These are phyloP conservation scores for Bagarius yarrelli DNA, from an alignment of 2,113 vertebrate genomes.

Conservation along the genomic window DNA sequence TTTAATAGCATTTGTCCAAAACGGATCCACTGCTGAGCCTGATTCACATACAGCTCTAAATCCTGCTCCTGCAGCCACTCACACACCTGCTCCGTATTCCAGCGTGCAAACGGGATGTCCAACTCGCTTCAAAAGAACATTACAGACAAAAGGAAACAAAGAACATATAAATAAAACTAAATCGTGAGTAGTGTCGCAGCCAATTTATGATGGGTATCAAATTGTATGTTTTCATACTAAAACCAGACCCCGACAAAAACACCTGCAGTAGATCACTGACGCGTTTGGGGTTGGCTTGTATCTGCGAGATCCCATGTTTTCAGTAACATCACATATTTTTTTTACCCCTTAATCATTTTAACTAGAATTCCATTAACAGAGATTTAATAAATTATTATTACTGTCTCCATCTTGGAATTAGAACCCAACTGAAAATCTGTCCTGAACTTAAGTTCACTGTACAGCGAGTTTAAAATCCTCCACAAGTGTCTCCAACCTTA, in stretches of 20 bases:
- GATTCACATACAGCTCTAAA: slow-evolving; percentile 77
- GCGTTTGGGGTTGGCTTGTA: not conserved
- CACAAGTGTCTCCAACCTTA: not conserved
- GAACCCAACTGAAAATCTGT: not conserved
- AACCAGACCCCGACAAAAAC: not conserved
- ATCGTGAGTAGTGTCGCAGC: not conserved
- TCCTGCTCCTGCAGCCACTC: slow-evolving; percentile 91
- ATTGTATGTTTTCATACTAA: not conserved
- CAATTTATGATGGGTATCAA: not conserved
- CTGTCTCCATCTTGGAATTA: not conserved
- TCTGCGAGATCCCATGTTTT: not conserved
- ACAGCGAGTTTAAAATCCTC: not conserved
- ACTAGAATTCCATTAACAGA: not conserved
- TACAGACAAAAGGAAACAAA: not conserved
- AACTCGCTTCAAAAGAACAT: slow-evolving; percentile 67
- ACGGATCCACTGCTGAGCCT: slow-evolving; percentile 84
- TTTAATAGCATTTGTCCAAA: slow-evolving; percentile 90
- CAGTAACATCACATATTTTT: no score
- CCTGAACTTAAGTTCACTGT: not conserved
- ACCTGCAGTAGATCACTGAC: not conserved
- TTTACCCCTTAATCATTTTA: not conserved
- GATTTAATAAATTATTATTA: not conserved
- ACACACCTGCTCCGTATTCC: slow-evolving; percentile 90
- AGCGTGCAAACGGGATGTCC: slow-evolving; percentile 86
- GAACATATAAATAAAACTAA: not conserved